A percentile compares a stretch with the other conserved stretches of the same genome.
phyloP scores from a whole-genome alignment of 35 echinoderm and acorn worm genomes.

The Hemicentrotus pulcherrimus region DNA sequence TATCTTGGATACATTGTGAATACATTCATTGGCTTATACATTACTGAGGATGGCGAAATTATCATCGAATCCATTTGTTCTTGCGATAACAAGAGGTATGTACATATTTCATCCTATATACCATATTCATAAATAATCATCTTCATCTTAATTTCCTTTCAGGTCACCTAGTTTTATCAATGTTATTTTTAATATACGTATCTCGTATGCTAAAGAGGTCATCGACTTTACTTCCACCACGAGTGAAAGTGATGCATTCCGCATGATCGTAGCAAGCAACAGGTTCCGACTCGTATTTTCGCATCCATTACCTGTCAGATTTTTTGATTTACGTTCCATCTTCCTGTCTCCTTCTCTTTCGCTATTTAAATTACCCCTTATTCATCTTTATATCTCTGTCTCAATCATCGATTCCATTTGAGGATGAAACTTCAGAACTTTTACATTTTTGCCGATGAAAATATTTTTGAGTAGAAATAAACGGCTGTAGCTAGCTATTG shows the following conservation, averaged over 20 bases:
- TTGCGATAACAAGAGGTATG: constrained; percentile 28
- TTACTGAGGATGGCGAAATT: neutral
- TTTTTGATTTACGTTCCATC: no score
- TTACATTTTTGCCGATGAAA: neutral
- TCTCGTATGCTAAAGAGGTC: neutral
- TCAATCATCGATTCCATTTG: neutral
- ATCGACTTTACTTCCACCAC: neutral
- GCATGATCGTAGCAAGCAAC: neutral
- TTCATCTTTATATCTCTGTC: neutral
- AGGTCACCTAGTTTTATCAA: neutral
- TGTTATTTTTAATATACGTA: neutral
- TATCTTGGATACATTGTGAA: constrained; percentile 26
- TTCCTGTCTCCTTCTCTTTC: neutral
- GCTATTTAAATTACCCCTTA: neutral
- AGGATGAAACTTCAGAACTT: neutral
- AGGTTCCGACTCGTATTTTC: neutral
- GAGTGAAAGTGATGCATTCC: neutral
- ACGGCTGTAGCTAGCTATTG: neutral
- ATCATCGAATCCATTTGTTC: constrained; percentile 21
- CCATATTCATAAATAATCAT: neutral
- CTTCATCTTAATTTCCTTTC: neutral
- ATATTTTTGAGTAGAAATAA: neutral
- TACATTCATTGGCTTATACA: neutral
- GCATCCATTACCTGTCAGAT: neutral
- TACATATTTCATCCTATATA: neutral